A percentile compares a stretch with the other conserved stretches of the same genome.
Conservation (phyloP, 1,140 invertebrate species). For the Asobara japonica region DNA sequence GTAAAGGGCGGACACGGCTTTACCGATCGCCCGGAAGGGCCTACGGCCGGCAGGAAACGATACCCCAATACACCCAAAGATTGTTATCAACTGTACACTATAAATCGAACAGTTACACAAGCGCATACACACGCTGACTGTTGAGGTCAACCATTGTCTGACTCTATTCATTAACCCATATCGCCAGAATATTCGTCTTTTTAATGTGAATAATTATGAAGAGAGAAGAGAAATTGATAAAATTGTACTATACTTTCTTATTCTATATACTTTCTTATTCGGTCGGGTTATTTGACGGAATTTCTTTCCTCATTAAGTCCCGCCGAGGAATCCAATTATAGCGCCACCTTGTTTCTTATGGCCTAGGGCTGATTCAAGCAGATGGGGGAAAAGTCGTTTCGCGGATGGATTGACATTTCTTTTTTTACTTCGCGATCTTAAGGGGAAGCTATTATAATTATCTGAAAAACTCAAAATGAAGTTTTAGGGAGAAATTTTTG, state of each 20-base stretch:
- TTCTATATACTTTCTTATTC: not conserved
- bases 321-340: not conserved
- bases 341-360: not conserved
- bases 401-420: not conserved
- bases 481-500: too few species aligned
- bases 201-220: not conserved
- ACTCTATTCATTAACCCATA: not conserved
- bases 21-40: slow-evolving; percentile 20
- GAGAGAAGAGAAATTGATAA: not conserved
- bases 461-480: too few species aligned
- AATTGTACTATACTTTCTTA: not conserved
- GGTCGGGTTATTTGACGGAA: not conserved
- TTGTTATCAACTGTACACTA: slow-evolving; percentile 17
- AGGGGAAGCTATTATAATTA: too few species aligned
- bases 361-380: not conserved
- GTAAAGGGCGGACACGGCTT: not conserved
- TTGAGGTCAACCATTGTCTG: not conserved
- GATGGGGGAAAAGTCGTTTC: not conserved
- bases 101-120: not conserved
- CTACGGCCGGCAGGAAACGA: slow-evolving; percentile 14
- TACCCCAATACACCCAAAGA: slow-evolving; percentile 21
- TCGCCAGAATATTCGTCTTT: not conserved
- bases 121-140: not conserved
- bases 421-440: too few species aligned
- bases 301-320: not conserved